Conservation (phyloP, 2,888 invertebrate species). For the Himalopsyche tibetana region DNA sequence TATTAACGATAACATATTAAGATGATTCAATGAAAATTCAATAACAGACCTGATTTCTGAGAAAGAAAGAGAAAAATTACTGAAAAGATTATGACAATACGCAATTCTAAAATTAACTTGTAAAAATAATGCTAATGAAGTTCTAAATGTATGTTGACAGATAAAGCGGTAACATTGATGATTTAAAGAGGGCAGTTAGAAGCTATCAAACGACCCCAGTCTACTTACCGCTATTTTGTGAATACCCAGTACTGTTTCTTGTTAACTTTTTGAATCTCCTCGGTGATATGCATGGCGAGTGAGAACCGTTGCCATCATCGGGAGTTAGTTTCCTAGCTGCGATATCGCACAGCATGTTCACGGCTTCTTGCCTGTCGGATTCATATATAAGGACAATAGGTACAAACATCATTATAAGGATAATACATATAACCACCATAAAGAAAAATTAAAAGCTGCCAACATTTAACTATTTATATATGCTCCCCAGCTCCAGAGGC, state of each 20-base stretch:
- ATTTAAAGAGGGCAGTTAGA: conserved; percentile 27
- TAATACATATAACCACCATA: background rate
- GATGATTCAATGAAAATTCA: conserved; percentile 31
- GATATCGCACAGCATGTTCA: conserved; percentile 89
- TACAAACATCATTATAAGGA: background rate
- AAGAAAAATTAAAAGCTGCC: background rate
- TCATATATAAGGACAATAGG: background rate
- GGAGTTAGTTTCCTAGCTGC: conserved; percentile 86
- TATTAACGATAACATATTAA: conserved; percentile 11
- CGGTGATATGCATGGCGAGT: conserved; percentile 81
- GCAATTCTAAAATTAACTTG: conserved; percentile 35
- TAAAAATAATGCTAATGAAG: conserved; percentile 28
- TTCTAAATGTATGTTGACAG: conserved; percentile 41
- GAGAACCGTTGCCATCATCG: conserved; percentile 75
- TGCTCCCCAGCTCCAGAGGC: too few relatives aligned
- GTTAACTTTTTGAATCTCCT: conserved; percentile 78
- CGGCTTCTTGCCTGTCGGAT: conserved; percentile 84
- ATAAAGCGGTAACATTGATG: conserved; percentile 44
- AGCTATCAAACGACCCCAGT: background rate
- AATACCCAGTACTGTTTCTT: conserved; percentile 77
- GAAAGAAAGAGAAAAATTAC: conserved; percentile 53
- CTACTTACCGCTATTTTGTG: conserved; percentile 73
- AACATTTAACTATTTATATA: too few relatives aligned
- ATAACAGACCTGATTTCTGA: conserved; percentile 66
- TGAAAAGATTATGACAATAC: conserved; percentile 35